Conservation (phyloP, 1,140 invertebrate genomes). For the Ips nitidus region DNA sequence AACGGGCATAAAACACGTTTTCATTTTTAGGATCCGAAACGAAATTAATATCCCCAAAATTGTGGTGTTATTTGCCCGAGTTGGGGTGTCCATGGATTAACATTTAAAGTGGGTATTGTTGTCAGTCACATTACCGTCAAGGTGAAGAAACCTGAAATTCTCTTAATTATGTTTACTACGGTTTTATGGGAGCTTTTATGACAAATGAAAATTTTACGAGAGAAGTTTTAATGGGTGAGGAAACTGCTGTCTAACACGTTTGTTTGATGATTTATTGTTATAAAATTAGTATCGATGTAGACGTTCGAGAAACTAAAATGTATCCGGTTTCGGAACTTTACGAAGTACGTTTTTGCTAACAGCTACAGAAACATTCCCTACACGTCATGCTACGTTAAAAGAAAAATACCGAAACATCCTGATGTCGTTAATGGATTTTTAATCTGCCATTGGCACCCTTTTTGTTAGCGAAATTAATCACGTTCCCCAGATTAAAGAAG, state of each 20-base stretch:
- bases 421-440: background rate
- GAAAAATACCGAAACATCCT: no score
- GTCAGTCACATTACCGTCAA: background rate
- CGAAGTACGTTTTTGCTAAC: no score
- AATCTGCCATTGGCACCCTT: conserved; percentile 1
- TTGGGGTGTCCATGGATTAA: background rate
- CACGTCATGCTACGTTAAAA: no score
- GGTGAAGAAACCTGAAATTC: background rate
- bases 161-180: background rate
- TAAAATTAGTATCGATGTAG: conserved; percentile 9
- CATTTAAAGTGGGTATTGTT: background rate
- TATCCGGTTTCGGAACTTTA: no score
- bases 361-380: no score
- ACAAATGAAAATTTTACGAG: conserved; percentile 1
- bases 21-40: background rate
- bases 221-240: background rate
- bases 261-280: conserved; percentile 6
- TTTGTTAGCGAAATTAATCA: conserved; percentile 1
- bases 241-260: conserved; percentile 5
- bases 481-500: background rate
- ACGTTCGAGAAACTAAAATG: background rate
- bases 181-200: conserved; percentile 6
- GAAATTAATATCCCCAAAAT: background rate
- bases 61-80: background rate
- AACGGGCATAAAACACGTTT: conserved; percentile 1